phyloP scores from a whole-genome alignment of 1,140 invertebrate species.

The Drosophila pruinosa region DNA sequence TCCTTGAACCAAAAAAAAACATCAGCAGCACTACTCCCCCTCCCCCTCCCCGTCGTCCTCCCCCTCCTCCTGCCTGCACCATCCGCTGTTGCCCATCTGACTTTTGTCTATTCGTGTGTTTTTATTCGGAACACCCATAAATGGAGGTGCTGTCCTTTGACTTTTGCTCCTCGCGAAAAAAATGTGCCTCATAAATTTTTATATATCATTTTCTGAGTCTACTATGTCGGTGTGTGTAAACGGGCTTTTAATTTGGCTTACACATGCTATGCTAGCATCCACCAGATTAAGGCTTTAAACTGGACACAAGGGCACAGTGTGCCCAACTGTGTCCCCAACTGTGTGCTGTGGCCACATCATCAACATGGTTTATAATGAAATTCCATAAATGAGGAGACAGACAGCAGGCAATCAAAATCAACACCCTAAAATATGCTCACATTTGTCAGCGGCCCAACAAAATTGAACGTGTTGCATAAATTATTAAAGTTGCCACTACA shows the following conservation, averaged over 20 bases:
- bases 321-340: background rate
- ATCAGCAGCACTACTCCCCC: background rate
- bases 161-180: constrained; percentile 39
- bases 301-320: background rate
- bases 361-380: constrained; percentile 62
- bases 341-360: background rate
- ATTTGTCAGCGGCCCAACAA: constrained; percentile 38
- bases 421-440: constrained; percentile 45
- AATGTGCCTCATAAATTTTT: constrained; percentile 66
- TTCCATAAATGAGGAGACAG: constrained; percentile 59
- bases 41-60: no score
- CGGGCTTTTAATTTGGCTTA: constrained; percentile 54
- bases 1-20: constrained; percentile 71
- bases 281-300: constrained; percentile 33
- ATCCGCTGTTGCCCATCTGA: no score
- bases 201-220: constrained; percentile 56
- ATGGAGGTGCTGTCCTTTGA: constrained; percentile 59
- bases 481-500: constrained; percentile 44
- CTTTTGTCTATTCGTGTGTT: constrained; percentile 57
- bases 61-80: no score
- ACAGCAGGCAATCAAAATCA: constrained; percentile 60
- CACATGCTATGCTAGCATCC: constrained; percentile 43
- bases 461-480: constrained; percentile 50
- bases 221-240: background rate
- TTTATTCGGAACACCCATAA: constrained; percentile 48